Evolutionary conservation across 2,113 vertebrate species (phyloP).

Genomic region (Opisthocomus hoazin): DNA sequence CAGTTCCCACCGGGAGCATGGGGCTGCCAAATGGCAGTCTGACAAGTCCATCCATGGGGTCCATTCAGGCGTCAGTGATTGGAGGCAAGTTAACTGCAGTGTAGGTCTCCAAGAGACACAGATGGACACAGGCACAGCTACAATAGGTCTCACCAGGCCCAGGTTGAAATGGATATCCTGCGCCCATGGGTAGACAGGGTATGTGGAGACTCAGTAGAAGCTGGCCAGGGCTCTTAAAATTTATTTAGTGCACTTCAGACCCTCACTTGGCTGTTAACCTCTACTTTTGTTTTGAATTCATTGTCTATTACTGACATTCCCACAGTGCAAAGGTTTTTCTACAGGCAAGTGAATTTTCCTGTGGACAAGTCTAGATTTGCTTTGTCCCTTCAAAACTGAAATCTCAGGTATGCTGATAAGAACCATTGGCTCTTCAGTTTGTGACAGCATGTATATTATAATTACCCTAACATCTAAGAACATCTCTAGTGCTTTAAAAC

Average conservation of each 20-base stretch:
- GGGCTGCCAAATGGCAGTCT: not conserved
- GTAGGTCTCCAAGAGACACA: not conserved
- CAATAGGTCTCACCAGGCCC: not conserved
- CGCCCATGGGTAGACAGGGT: not conserved
- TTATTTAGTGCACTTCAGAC: not conserved
- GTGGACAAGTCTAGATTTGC: not conserved
- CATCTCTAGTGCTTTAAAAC: not conserved
- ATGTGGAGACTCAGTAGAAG: not conserved
- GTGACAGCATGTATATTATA: not conserved
- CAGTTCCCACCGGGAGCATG: not conserved
- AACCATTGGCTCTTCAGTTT: not conserved
- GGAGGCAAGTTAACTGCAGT: not conserved
- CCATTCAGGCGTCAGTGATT: accelerated
- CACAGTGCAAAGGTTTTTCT: not conserved
- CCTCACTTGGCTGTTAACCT: not conserved
- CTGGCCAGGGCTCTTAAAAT: not conserved
- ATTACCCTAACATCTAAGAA: not conserved
- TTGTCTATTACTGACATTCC: not conserved
- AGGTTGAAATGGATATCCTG: not conserved
- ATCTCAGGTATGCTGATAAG: not conserved
- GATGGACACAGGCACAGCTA: not conserved
- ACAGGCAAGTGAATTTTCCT: not conserved
- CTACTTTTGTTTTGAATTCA: not conserved
- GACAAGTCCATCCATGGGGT: too few relatives aligned
- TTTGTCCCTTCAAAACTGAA: not conserved